Conservation (phyloP, 2,888 invertebrate species). For the Caradrina kadenii region DNA sequence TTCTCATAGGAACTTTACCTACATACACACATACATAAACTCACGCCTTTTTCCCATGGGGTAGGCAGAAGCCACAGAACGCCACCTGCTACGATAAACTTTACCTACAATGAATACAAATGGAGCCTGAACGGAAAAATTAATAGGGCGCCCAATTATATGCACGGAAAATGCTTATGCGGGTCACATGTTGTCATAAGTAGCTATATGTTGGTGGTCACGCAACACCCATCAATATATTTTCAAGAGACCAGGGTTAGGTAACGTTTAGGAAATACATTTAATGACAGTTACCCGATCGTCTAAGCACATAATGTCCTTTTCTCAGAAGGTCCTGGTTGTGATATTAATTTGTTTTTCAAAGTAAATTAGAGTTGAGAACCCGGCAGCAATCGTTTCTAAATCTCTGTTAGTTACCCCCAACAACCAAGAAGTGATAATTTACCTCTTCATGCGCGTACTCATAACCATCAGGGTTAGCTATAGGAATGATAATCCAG, state of each 20-base stretch:
- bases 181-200: no score
- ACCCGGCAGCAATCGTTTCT: no score
- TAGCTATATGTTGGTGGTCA: no score
- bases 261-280: neutral
- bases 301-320: neutral
- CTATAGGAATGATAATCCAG: constrained; percentile 92
- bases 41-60: no score
- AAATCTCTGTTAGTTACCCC: neutral
- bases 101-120: constrained; percentile 45
- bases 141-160: constrained; percentile 48
- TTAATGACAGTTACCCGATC: neutral
- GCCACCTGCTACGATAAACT: no score
- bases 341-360: no score
- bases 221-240: constrained; percentile 8
- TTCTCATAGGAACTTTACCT: constrained; percentile 18
- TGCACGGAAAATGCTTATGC: constrained; percentile 10
- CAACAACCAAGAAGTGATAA: constrained; percentile 11
- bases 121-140: constrained; percentile 20
- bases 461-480: constrained; percentile 95
- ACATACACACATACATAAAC: no score
- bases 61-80: no score
- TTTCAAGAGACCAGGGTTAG: neutral
- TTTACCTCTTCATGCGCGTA: constrained; percentile 89
- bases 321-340: no score
- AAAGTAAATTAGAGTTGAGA: no score